Evolutionary conservation across 37 sponge, comb jelly and placozoan genomes (phyloP), one percentile per base, ranked within the genome.

Genomic region (Axinella damicornis): DNA sequence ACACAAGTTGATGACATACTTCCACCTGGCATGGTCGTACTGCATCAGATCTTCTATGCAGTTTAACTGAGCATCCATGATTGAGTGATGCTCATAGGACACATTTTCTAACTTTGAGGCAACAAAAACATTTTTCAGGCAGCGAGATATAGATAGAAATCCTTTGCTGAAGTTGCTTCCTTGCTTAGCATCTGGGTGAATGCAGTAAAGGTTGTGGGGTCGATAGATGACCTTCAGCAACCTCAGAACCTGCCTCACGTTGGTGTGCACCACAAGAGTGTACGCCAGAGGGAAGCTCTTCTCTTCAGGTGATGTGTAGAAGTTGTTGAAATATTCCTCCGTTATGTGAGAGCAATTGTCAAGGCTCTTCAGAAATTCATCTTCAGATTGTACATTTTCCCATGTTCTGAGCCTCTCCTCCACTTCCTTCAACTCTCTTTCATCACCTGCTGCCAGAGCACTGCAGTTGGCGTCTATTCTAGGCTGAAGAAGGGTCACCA

Each of bases 1-100:
- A 40, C 79, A 79, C 65, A 85, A 21, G n/a, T 77, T 85, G 34
- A 85, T 85, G 28, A 76, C 35, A 41, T 85, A 80, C 52, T 77
- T 85, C 86, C 86, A 85, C 22, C 38, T 21, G 30, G 71, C 1
- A 9, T 4, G 4, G 4, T 46, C 46, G 9, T 12, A 46, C 9
- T 46, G 4, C 46, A 46, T 12, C 4, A 46, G 46, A 9, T 46
- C 46, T 46, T 46, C 6, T 9, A 33, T 71, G 13, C 72, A 71
- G 15, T 46, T 37, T 4, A 71, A 41, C 52, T 71, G 72, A 18
- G 72, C 72, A 40, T 71, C 53, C 1, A 40, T 14, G 21, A 71
- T 71, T 2, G 53, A 22, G 24, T 41, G 21, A 35, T 71, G 53
- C 4, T 19, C 72, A 38, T 46, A 71, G 72, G 38, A 52, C 53